A percentile compares a stretch with the other conserved stretches of the same genome.
These are phyloP conservation scores for Deroplatys truncata DNA, from an alignment of 2,888 invertebrate species.

Conservation along the genomic window DNA sequence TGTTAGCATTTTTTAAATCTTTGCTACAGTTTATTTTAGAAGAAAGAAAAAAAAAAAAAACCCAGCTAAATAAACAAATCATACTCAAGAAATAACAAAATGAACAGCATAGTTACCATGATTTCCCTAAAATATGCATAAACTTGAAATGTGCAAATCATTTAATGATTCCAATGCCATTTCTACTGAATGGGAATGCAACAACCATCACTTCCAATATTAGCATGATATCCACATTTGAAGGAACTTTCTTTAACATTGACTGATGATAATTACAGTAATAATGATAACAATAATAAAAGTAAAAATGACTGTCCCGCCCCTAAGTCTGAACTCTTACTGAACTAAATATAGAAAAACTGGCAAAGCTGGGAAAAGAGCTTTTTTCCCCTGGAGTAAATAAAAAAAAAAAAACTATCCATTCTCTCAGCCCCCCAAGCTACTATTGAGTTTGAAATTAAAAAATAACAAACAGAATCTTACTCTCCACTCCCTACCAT, in stretches of 20 bases:
- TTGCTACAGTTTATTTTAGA: neutral
- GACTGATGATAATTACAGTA: constrained; percentile 1
- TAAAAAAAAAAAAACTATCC: neutral
- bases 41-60: too few relatives aligned
- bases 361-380: constrained; percentile 16
- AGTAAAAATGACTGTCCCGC: constrained; percentile 9
- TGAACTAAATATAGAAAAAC: constrained; percentile 8
- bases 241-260: constrained; percentile 14
- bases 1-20: neutral
- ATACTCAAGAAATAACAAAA: neutral
- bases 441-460: neutral
- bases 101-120: neutral
- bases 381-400: neutral
- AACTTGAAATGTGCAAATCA: neutral
- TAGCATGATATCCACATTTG: neutral
- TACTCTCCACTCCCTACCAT: neutral
- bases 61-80: neutral
- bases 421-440: constrained; percentile 11
- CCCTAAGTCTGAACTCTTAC: constrained; percentile 21
- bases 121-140: neutral
- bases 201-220: constrained; percentile 2
- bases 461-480: neutral
- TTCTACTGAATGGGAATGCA: constrained; percentile 1
- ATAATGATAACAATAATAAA: neutral
- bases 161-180: neutral